phyloP scores from a whole-genome alignment of 2,797 vertebrate genomes.

The Leuciscus waleckii region DNA sequence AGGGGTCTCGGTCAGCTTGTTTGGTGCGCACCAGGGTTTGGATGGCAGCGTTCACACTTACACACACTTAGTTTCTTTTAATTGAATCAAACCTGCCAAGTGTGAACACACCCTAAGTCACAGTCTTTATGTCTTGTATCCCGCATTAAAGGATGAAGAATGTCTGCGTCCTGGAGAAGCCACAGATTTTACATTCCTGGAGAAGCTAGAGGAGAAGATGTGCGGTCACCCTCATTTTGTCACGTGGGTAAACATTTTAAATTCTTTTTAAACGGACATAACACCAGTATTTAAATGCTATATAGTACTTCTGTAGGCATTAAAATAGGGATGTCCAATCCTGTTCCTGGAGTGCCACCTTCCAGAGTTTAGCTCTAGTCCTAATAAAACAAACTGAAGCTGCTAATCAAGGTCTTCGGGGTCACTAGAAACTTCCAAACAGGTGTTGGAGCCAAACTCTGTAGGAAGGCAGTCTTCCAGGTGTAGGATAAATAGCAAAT shows the following conservation, averaged over 20 bases:
- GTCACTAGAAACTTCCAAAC: neutral
- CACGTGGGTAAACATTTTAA: constrained; percentile 80
- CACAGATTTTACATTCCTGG: constrained; percentile 91
- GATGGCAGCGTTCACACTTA: no score
- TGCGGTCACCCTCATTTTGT: constrained; percentile 90
- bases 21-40: no score
- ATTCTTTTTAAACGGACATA: neutral
- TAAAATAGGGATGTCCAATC: neutral
- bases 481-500: neutral
- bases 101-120: neutral
- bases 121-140: neutral
- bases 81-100: no score
- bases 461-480: neutral
- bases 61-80: no score
- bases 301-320: neutral
- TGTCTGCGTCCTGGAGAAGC: constrained; percentile 92
- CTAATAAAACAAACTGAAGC: neutral
- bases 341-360: neutral
- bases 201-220: constrained; percentile 92
- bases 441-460: neutral
- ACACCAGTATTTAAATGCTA: neutral
- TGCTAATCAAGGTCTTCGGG: neutral
- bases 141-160: constrained; percentile 88
- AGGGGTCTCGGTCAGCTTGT: no score
- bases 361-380: neutral